phyloP scores from a whole-genome alignment of 2,113 vertebrate species.

The Calidris pugnax region DNA sequence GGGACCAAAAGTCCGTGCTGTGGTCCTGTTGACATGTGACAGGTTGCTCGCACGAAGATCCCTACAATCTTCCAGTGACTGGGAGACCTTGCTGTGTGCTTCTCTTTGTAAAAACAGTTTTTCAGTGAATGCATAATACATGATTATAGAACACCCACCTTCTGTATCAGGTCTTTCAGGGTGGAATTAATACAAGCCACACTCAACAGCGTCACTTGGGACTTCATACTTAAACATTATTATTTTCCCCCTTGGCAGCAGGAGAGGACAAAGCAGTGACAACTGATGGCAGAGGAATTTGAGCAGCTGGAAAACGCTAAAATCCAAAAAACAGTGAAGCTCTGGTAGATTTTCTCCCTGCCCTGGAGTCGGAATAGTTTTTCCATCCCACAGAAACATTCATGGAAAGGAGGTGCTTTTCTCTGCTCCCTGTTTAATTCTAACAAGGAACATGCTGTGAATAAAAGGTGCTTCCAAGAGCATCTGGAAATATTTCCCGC shows the following conservation, averaged over 20 bases:
- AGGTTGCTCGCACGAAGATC: background rate
- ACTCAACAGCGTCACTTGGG: background rate
- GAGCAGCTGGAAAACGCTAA: conserved; percentile 14
- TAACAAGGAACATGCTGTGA: conserved; percentile 2
- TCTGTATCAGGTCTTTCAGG: background rate
- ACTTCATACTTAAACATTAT: background rate
- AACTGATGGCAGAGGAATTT: background rate
- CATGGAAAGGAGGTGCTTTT: conserved; percentile 8
- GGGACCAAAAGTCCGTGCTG: background rate
- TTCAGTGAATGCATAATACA: background rate
- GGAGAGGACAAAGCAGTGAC: background rate
- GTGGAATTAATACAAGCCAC: background rate
- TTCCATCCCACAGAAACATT: conserved; percentile 30
- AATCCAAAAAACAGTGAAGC: background rate
- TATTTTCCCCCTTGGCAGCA: background rate
- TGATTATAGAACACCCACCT: background rate
- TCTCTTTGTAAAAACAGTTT: background rate
- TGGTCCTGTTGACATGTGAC: background rate
- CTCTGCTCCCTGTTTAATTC: background rate
- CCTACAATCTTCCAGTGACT: background rate
- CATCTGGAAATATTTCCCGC: conserved; percentile 40
- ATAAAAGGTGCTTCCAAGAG: conserved; percentile 43
- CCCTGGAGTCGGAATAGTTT: background rate
- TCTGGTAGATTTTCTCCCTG: background rate
- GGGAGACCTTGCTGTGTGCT: background rate